A percentile compares a stretch with the other conserved stretches of the same genome.
These are phyloP conservation scores for Junonia oenone DNA, from an alignment of 2,888 invertebrate genomes.

Conservation along the genomic window DNA sequence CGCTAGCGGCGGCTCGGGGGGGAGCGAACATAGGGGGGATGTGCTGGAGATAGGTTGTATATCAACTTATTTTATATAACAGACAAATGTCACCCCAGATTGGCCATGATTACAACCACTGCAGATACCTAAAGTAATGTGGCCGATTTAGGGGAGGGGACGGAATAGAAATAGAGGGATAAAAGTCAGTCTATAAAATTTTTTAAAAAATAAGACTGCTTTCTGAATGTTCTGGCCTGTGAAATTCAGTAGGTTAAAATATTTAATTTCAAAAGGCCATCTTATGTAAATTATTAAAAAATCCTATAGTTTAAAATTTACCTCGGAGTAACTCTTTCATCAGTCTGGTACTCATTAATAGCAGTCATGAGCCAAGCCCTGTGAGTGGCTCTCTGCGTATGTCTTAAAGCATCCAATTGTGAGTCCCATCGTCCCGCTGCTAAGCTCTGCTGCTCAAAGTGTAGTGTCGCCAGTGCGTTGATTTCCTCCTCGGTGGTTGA, in stretches of 20 bases:
- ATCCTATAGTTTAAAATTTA: slow-evolving; percentile 16
- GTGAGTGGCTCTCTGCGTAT: slow-evolving; percentile 92
- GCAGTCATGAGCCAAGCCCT: slow-evolving; percentile 93
- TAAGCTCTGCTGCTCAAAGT: slow-evolving; percentile 90
- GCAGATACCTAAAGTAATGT: no score
- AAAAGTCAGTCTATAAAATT: no score
- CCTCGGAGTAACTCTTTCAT: slow-evolving; percentile 82
- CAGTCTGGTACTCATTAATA: slow-evolving; percentile 70
- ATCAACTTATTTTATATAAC: no score
- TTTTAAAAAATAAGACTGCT: no score
- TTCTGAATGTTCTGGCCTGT: no score
- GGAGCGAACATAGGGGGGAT: not conserved
- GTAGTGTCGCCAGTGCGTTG: slow-evolving; percentile 88
- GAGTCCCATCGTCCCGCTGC: slow-evolving; percentile 92
- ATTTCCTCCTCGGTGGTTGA: slow-evolving; percentile 91
- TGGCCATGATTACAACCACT: no score
- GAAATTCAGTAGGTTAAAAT: no score
- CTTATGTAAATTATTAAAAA: not conserved
- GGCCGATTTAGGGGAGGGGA: no score
- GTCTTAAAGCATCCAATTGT: slow-evolving; percentile 90
- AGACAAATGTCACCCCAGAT: no score
- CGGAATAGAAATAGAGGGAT: no score
- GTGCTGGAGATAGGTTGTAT: not conserved
- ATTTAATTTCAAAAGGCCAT: no score
- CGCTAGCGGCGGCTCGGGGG: slow-evolving; percentile 19